Evolutionary conservation across 2,888 invertebrate genomes (phyloP), one percentile per base, ranked within the genome.

Genomic region (Idaea biselata): DNA sequence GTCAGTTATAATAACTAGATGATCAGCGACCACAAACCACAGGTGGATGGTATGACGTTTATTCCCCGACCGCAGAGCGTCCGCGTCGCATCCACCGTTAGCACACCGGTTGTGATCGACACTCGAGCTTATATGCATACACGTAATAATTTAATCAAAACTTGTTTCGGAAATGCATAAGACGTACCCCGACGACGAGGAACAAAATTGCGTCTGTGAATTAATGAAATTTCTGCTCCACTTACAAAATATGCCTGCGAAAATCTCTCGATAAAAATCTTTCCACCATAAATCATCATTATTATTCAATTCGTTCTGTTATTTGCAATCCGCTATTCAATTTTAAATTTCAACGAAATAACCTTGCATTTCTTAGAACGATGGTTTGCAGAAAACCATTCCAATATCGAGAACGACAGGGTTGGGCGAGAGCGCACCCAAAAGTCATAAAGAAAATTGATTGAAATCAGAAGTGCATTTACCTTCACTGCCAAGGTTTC

Each of bases 401-500:
- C 0, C 5, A 44, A 44, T 44, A 8, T 44, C 44, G 14, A 44
- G 44, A 44, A 44, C 11, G 55, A n/a, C 55, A 16, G 55, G 55
- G 55, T 55, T 55, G 16, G 55, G 55, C 55, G 55, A 16, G 7
- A 55, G 57, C 58, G 25, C 58, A 18, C 58, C 57, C 54, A 32
- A 57, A 60, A 25, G 56, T 63, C 62, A 58, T 63, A 60, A 63
- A 66, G 60, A 58, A 5, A 60, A 63, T 32, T 11, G 56, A 58
- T 56, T 58, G 55, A 31, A 64, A 67, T 69, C 67, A 55, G 66
- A 64, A 67, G 64, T 66, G 68, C 68, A 66, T 59, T 65, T 60
- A 62, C 64, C 67, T 66, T 66, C 66, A 68, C 53, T 68, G 68
- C 63, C 70, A 71, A 71, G 69, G 70, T 65, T 65, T 6, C 55